These are phyloP conservation scores for Scalopus aquaticus DNA, from an alignment of 2,113 vertebrate species.

Conservation along the genomic window DNA sequence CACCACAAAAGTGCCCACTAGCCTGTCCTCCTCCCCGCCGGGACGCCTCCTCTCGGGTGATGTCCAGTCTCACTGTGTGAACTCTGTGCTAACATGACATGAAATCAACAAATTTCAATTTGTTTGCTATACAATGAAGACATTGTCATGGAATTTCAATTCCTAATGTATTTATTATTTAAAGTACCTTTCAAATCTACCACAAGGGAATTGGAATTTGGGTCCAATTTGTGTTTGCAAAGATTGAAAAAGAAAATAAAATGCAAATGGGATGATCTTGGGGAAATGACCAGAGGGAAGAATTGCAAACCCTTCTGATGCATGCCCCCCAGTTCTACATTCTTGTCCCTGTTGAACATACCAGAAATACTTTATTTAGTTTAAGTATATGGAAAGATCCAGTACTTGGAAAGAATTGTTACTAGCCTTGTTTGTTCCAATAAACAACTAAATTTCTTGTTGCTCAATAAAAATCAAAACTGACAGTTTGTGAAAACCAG, in stretches of 20 bases:
- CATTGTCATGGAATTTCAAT: conserved; percentile 27
- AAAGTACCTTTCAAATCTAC: conserved; percentile 1
- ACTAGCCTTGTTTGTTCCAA: conserved; percentile 65
- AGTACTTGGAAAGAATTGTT: conserved; percentile 63
- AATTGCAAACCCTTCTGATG: not conserved
- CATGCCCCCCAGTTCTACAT: accelerated
- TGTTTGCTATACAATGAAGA: conserved; percentile 44
- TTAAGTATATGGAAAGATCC: conserved; percentile 62
- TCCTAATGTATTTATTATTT: conserved; percentile 34
- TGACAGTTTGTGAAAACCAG: conserved; percentile 67
- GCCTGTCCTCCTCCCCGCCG: not conserved
- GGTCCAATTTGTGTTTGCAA: conserved; percentile 29
- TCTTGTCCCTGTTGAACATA: conserved; percentile 26
- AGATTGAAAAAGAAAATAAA: conserved; percentile 35
- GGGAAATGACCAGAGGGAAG: not conserved
- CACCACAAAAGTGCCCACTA: not conserved
- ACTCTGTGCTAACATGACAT: not conserved
- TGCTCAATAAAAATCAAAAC: conserved; percentile 72
- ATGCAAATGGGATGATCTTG: not conserved
- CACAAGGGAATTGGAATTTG: conserved; percentile 38
- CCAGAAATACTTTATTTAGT: conserved; percentile 61
- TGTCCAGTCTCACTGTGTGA: not conserved
- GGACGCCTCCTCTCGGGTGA: not conserved
- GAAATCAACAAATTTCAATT: not conserved
- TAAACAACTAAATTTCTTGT: conserved; percentile 70